These are phyloP conservation scores for Ascidia mentula DNA, from an alignment of 23 tunicate genomes.

Conservation along the genomic window DNA sequence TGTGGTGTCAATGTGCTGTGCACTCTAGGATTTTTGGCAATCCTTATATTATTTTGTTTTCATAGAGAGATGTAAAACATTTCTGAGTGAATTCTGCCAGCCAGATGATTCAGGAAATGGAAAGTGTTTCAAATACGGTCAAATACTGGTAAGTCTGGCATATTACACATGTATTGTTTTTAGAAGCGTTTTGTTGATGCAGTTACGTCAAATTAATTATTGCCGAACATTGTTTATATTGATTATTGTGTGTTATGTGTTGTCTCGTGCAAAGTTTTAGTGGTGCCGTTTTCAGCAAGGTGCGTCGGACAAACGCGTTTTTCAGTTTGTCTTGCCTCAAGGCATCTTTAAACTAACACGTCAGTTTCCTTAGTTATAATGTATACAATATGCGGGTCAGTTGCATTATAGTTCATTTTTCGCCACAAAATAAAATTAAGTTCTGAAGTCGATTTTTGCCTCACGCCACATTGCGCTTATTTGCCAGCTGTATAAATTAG, in stretches of 20 bases:
- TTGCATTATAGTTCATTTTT: no score
- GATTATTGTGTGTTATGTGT: no score
- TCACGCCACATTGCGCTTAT: no score
- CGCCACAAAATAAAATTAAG: no score
- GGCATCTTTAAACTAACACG: slow-evolving; percentile 1
- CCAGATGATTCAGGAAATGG: slow-evolving; percentile 40
- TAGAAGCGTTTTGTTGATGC: no score
- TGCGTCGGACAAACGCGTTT: no score
- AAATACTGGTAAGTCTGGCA: slow-evolving; percentile 76
- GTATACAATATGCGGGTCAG: neutral
- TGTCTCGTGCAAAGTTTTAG: neutral
- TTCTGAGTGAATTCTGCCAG: slow-evolving; percentile 73
- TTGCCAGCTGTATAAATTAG: no score
- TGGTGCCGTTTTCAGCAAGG: no score
- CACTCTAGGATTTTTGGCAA: neutral
- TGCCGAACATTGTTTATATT: no score
- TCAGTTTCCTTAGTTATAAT: neutral
- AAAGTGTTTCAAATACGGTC: slow-evolving; percentile 82
- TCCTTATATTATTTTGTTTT: neutral
- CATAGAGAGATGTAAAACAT: slow-evolving; percentile 58
- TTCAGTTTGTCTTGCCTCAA: slow-evolving; percentile 5
- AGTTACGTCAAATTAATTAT: no score
- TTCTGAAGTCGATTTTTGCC: no score
- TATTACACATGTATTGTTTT: no score
- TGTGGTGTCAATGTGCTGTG: neutral